These are phyloP conservation scores for Bacillus rossius DNA, from an alignment of 1,140 invertebrate genomes.

Conservation along the genomic window DNA sequence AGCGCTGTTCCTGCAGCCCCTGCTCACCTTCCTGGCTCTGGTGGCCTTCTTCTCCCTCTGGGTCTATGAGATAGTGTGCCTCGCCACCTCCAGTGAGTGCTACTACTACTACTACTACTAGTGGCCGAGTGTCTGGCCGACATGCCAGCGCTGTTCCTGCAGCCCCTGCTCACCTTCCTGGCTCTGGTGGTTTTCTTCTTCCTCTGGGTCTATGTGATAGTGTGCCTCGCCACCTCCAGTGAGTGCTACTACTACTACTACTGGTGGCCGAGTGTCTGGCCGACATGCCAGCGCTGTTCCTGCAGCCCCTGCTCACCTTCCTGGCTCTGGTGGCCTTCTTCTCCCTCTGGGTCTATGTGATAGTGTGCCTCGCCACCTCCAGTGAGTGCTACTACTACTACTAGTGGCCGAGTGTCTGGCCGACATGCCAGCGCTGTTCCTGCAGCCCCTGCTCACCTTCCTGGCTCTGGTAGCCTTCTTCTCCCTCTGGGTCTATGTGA, in stretches of 20 bases:
- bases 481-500: conserved; percentile 76
- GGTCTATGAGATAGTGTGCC: conserved; percentile 67
- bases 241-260: too few species aligned
- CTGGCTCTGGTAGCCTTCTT: conserved; percentile 71
- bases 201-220: conserved; percentile 79
- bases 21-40: conserved; percentile 77
- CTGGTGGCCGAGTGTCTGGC: too few species aligned
- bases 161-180: conserved; percentile 81
- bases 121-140: too few species aligned
- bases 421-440: conserved; percentile 75
- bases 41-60: conserved; percentile 79
- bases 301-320: conserved; percentile 86
- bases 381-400: too few species aligned
- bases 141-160: conserved; percentile 79
- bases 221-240: conserved; percentile 64
- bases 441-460: conserved; percentile 86
- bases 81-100: conserved; percentile 66
- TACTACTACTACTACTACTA: too few species aligned
- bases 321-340: conserved; percentile 71
- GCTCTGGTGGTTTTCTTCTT: conserved; percentile 71
- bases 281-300: conserved; percentile 75
- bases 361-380: conserved; percentile 63
- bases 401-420: too few species aligned
- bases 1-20: conserved; percentile 78
- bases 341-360: conserved; percentile 76